Evolutionary conservation across 2,797 vertebrate genomes (phyloP), one percentile per base, ranked within the genome.

Genomic region (Sardinella longiceps): DNA sequence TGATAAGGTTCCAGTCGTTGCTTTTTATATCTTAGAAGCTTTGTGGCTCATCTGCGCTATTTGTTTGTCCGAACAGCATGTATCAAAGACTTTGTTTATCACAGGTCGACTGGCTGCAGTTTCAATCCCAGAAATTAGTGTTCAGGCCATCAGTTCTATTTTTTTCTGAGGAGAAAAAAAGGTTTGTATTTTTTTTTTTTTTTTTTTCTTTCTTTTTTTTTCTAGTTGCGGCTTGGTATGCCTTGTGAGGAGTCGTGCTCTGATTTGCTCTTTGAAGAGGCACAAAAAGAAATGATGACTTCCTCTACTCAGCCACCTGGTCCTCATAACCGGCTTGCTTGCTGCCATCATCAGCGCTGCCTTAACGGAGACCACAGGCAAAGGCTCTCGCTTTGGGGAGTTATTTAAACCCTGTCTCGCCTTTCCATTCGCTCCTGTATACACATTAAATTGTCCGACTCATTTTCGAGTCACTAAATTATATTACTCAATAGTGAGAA

Each of bases 231-330:
- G 70, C 70, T 86, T 74, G 74, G 53, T 56, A 86, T 88, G 84
- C 81, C 66, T 86, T 43, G 86, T 39, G 46, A 80, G 83, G 82
- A 80, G 85, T 87, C 82, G 56, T 50, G 85, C 43, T 58, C 77
- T 83, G 85, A 88, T 90, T 70, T 63, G 84, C 5, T 45, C 84
- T 86, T 87, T 86, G 25, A 85, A 84, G 82, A 80, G 83, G 39
- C 43, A 39, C 63, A 87, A 39, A 39, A 89, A 74, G 84, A 85
- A 90, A 87, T 86, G 66, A 84, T 87, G 86, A 84, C 81, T 74
- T 77, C 10, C n/a, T 11, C 37, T 84, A 80, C 81, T 88, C 86
- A 85, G 80, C 85, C 85, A 87, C 85, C 89, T 90, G 89, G 87
- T 87, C 81, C 87, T 56, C 84, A 81, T 85, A 84, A 86, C 85